Conservation (phyloP, 2,113 vertebrate genomes). For the Chionodraco myersi region DNA sequence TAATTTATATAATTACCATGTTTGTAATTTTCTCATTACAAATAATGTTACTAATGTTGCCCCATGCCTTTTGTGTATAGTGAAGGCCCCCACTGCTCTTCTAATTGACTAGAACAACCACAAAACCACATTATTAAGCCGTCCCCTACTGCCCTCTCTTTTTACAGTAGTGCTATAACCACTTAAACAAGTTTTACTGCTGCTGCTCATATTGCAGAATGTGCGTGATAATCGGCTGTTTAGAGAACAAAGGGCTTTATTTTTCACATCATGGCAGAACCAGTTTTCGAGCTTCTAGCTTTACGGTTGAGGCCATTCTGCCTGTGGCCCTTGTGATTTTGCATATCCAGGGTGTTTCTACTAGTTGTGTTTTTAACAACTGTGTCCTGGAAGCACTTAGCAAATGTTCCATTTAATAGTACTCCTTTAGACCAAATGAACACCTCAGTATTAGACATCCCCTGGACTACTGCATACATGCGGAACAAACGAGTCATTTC, state of each 20-base stretch:
- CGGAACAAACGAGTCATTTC: slow-evolving; percentile 5
- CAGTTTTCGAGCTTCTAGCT: slow-evolving; percentile 49
- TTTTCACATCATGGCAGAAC: slow-evolving; percentile 59
- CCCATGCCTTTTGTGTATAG: slow-evolving; percentile 38
- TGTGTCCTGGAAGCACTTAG: not conserved
- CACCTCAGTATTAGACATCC: not conserved
- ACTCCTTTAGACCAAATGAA: not conserved
- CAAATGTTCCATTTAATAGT: slow-evolving; percentile 24
- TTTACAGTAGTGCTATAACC: slow-evolving; percentile 3
- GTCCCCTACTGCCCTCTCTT: slow-evolving; percentile 36
- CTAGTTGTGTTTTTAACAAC: slow-evolving; percentile 33
- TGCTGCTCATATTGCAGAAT: slow-evolving; percentile 48
- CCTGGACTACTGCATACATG: not conserved
- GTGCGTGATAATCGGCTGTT: slow-evolving; percentile 60
- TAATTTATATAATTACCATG: slow-evolving; percentile 47
- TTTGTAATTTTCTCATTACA: slow-evolving; percentile 26
- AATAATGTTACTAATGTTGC: slow-evolving; percentile 22
- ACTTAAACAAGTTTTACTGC: slow-evolving; percentile 52
- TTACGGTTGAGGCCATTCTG: slow-evolving; percentile 8
- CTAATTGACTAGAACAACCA: slow-evolving; percentile 55
- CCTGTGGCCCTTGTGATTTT: slow-evolving; percentile 47
- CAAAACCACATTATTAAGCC: slow-evolving; percentile 44
- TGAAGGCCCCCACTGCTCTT: slow-evolving; percentile 36
- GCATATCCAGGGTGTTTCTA: slow-evolving; percentile 45
- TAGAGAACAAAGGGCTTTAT: slow-evolving; percentile 72